Conservation (phyloP, 2,888 invertebrate species). For the Conistra vaccinii region DNA sequence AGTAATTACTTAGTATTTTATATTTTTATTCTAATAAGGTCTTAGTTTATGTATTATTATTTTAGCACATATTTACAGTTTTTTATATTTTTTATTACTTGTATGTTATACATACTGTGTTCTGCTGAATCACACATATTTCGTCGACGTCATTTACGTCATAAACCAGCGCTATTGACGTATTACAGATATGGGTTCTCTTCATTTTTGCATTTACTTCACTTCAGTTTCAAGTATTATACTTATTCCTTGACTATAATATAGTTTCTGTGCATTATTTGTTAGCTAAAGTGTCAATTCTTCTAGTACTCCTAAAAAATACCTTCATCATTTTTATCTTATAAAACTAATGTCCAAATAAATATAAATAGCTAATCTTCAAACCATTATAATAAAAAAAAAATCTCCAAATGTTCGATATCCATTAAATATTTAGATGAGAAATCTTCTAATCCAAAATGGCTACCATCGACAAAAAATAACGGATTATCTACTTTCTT, state of each 20-base stretch:
- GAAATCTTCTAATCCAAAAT: constrained; percentile 13
- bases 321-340: neutral
- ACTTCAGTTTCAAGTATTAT: neutral
- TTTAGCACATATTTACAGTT: no score
- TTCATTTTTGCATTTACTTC: neutral
- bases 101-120: no score
- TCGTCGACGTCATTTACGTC: no score
- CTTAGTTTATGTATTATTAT: no score
- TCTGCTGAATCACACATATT: no score
- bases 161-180: no score
- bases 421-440: constrained; percentile 31
- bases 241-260: neutral
- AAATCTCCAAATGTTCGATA: neutral
- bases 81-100: no score
- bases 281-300: no score
- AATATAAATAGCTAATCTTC: neutral
- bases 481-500: constrained; percentile 24
- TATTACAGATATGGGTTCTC: neutral
- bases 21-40: no score
- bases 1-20: no score
- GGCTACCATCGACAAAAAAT: constrained; percentile 27
- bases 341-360: neutral
- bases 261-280: neutral
- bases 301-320: no score
- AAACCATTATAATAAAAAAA: constrained; percentile 3